Conservation (phyloP, 2,113 vertebrate species). For the Catharus bicknelli region DNA sequence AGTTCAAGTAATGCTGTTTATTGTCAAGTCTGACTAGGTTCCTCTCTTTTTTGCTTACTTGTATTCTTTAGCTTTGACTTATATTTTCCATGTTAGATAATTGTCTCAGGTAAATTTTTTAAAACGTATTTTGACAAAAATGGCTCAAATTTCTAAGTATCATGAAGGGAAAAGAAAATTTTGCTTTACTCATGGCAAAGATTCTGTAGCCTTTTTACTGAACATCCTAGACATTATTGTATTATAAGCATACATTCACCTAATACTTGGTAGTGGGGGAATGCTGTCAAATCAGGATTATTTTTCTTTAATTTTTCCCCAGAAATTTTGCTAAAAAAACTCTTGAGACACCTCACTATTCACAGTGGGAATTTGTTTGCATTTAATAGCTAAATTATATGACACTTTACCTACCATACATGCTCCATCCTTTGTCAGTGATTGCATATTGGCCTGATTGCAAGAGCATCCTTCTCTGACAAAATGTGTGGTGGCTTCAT, state of each 20-base stretch:
- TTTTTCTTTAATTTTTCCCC: neutral
- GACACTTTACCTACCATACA: neutral
- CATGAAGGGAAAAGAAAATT: neutral
- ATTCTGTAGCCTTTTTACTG: rapidly evolving
- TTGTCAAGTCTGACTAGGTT: neutral
- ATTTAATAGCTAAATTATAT: neutral
- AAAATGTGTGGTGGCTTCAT: neutral
- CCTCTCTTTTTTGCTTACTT: neutral
- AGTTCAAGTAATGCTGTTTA: neutral
- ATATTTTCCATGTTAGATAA: neutral
- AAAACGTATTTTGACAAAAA: neutral
- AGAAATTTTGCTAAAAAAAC: neutral
- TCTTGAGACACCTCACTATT: neutral
- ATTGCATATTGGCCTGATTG: neutral
- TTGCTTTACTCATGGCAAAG: neutral
- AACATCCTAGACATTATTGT: neutral
- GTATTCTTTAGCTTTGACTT: neutral
- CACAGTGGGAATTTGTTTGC: neutral
- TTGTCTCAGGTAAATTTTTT: neutral
- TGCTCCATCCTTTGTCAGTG: neutral
- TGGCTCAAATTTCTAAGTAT: neutral
- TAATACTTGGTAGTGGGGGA: neutral
- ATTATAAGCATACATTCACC: neutral
- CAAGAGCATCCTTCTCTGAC: neutral
- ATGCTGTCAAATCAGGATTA: neutral